Evolutionary conservation across 2,797 vertebrate genomes (phyloP).

Genomic region (Gymnodraco acuticeps): DNA sequence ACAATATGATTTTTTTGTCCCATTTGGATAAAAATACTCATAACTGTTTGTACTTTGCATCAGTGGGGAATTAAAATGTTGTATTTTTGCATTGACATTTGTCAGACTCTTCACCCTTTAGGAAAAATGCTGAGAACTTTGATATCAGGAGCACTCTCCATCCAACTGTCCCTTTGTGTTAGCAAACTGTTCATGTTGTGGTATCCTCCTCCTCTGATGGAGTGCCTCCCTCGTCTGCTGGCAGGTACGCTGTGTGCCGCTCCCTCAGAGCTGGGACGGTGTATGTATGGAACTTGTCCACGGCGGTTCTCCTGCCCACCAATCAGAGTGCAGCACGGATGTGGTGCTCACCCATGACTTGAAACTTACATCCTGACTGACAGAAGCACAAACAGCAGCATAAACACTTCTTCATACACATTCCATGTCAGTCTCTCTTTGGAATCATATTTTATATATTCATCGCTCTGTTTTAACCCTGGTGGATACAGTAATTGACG

Average conservation of each 20-base stretch:
- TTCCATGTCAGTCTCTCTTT: slow-evolving; percentile 68
- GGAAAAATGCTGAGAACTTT: background rate
- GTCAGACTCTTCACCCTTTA: background rate
- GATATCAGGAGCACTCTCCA: background rate
- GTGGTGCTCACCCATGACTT: slow-evolving; percentile 69
- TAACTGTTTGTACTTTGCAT: background rate
- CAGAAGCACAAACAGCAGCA: slow-evolving; percentile 63
- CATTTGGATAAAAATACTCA: too few species aligned
- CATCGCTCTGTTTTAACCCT: background rate
- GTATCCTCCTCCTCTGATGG: background rate
- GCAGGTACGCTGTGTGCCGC: slow-evolving; percentile 72
- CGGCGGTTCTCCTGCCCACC: slow-evolving; percentile 66
- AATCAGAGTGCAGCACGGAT: slow-evolving; percentile 76
- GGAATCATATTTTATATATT: background rate
- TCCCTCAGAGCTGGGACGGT: slow-evolving; percentile 67
- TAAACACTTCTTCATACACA: slow-evolving; percentile 50
- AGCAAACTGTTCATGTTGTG: background rate
- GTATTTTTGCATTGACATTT: background rate
- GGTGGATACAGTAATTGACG: too few species aligned
- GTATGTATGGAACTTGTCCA: slow-evolving; percentile 72
- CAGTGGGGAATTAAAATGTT: background rate
- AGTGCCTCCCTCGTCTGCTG: slow-evolving; percentile 42
- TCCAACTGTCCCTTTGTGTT: background rate
- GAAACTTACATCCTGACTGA: slow-evolving; percentile 78
- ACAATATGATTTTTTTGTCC: too few species aligned